These are phyloP conservation scores for Channa striata DNA, from an alignment of 2,797 vertebrate genomes.

Conservation along the genomic window DNA sequence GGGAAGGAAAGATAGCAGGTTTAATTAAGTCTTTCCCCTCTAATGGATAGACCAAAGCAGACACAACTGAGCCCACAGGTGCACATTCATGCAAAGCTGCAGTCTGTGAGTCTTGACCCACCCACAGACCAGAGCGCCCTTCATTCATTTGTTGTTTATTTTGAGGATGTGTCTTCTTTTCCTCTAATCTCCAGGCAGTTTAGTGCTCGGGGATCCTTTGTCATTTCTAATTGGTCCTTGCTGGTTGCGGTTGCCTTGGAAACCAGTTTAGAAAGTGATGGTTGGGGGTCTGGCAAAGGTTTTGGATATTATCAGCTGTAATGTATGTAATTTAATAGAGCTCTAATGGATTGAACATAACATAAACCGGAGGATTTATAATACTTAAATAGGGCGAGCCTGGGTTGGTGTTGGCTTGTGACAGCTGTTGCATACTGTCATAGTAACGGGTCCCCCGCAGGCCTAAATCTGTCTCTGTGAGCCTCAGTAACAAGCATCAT, in stretches of 20 bases:
- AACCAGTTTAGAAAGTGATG: constrained; percentile 69
- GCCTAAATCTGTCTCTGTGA: constrained; percentile 51
- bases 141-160: constrained; percentile 45
- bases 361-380: constrained; percentile 3
- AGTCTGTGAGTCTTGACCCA: background rate
- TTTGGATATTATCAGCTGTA: constrained; percentile 47
- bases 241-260: constrained; percentile 73
- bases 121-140: background rate
- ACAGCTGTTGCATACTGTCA: constrained; percentile 41
- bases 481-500: constrained; percentile 34
- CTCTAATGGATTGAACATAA: background rate
- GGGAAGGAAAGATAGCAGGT: constrained; percentile 25
- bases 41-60: constrained; percentile 26
- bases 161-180: constrained; percentile 36
- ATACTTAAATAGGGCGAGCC: constrained; percentile 14
- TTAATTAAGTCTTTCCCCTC: constrained; percentile 53
- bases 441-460: constrained; percentile 38
- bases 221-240: constrained; percentile 70
- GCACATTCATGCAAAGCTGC: constrained; percentile 6
- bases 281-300: constrained; percentile 64
- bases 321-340: background rate
- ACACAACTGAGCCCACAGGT: constrained; percentile 46
- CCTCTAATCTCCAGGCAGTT: constrained; percentile 62
- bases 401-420: constrained; percentile 19
- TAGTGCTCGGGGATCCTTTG: constrained; percentile 41